These are phyloP conservation scores for Boulengerochromis microlepis DNA, from an alignment of 2,113 vertebrate species.

Conservation along the genomic window DNA sequence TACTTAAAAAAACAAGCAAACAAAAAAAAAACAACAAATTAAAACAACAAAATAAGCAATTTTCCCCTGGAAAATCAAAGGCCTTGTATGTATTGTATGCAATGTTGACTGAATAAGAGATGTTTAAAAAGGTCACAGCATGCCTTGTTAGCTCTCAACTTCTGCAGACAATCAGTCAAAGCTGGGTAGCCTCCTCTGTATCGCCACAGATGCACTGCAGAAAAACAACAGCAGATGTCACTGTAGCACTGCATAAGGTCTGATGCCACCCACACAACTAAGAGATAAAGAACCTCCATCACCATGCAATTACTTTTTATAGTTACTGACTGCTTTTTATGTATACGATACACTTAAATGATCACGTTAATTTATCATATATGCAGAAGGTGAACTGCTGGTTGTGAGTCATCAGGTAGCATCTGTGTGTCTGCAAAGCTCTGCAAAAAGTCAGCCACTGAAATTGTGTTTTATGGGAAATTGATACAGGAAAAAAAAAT, in stretches of 20 bases:
- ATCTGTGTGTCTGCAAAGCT: background rate
- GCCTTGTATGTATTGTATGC: background rate
- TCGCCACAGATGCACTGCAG: conserved; percentile 90
- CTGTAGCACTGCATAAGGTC: conserved; percentile 3
- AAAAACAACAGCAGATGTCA: conserved; percentile 63
- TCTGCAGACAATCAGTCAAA: conserved; percentile 85
- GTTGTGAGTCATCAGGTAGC: background rate
- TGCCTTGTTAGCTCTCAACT: conserved; percentile 85
- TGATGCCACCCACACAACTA: background rate
- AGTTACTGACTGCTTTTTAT: background rate
- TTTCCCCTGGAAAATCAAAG: fast-evolving
- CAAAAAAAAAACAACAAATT: background rate
- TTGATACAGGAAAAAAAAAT: background rate
- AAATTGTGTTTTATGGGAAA: background rate
- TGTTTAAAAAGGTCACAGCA: background rate
- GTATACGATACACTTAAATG: background rate
- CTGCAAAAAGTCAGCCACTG: background rate
- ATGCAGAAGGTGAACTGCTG: background rate
- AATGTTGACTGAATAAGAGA: background rate
- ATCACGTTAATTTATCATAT: background rate
- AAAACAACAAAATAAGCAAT: background rate
- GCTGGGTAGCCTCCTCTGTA: conserved; percentile 92
- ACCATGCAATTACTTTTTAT: background rate
- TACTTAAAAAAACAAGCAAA: background rate
- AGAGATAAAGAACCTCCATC: background rate